phyloP scores from a whole-genome alignment of 2,113 vertebrate species.

The Anolis carolinensis region DNA sequence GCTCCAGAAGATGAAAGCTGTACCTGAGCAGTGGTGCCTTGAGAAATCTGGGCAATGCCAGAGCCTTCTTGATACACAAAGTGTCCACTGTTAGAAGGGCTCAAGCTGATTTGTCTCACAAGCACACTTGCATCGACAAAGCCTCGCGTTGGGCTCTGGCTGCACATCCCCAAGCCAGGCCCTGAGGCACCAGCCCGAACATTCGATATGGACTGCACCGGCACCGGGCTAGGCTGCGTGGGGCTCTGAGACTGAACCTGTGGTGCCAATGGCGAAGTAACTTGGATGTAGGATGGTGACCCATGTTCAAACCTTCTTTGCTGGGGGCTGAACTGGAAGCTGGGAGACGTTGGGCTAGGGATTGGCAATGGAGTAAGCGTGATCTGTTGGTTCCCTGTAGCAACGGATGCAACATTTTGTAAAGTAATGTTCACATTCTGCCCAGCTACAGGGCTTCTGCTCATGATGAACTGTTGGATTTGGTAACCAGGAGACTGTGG shows the following conservation, averaged over 20 bases:
- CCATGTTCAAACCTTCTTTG: slow-evolving; percentile 88
- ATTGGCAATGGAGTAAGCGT: slow-evolving; percentile 85
- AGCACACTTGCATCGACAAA: slow-evolving; percentile 88
- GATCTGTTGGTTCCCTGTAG: slow-evolving; percentile 88
- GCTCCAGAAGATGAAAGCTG: slow-evolving; percentile 80
- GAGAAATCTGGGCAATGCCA: slow-evolving; percentile 85
- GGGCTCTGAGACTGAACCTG: slow-evolving; percentile 89
- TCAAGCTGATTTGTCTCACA: slow-evolving; percentile 85
- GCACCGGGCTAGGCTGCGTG: slow-evolving; percentile 85
- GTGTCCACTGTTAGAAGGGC: slow-evolving; percentile 82
- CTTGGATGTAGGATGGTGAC: slow-evolving; percentile 88
- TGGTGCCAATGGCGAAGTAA: slow-evolving; percentile 87
- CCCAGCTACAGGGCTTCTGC: slow-evolving; percentile 86
- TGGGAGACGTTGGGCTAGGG: slow-evolving; percentile 84
- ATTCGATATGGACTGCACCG: slow-evolving; percentile 76
- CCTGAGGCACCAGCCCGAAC: slow-evolving; percentile 81
- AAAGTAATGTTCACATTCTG: slow-evolving; percentile 93
- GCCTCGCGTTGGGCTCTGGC: slow-evolving; percentile 84
- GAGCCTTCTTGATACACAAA: slow-evolving; percentile 91
- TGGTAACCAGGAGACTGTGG: slow-evolving; percentile 93
- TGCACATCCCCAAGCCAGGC: slow-evolving; percentile 81
- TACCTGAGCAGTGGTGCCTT: slow-evolving; percentile 80
- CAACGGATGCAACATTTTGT: slow-evolving; percentile 86
- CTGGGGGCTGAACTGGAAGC: slow-evolving; percentile 88
- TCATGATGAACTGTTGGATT: slow-evolving; percentile 86